Evolutionary conservation across 2,113 vertebrate genomes (phyloP).

Genomic region (Beaufortia kweichowensis): DNA sequence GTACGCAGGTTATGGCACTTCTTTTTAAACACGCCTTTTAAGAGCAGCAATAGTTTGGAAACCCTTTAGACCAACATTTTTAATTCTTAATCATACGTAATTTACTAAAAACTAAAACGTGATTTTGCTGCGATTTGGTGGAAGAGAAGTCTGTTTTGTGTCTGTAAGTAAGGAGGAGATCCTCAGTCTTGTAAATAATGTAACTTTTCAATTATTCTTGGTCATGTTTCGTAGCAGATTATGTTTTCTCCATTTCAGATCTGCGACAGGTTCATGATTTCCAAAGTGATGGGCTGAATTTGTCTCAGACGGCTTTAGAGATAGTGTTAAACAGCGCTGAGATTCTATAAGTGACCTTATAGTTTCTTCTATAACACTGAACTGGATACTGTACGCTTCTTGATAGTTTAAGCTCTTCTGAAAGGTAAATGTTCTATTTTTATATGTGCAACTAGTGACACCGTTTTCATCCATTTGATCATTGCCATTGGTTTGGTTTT

Average conservation of each 20-base stretch:
- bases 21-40: slow-evolving; percentile 30
- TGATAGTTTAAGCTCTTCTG: slow-evolving; percentile 61
- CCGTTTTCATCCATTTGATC: slow-evolving; percentile 48
- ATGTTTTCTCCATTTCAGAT: slow-evolving; percentile 39
- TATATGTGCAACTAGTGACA: slow-evolving; percentile 65
- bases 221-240: slow-evolving; percentile 22
- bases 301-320: slow-evolving; percentile 27
- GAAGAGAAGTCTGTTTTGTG: slow-evolving; percentile 18
- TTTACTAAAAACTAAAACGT: neutral
- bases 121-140: slow-evolving; percentile 22
- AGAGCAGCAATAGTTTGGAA: slow-evolving; percentile 44
- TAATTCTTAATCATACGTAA: slow-evolving; percentile 7
- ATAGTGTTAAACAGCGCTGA: slow-evolving; percentile 53
- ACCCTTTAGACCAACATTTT: slow-evolving; percentile 17
- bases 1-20: slow-evolving; percentile 34
- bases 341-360: slow-evolving; percentile 68
- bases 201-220: slow-evolving; percentile 38
- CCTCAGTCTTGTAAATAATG: slow-evolving; percentile 50
- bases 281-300: slow-evolving; percentile 12
- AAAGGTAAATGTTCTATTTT: slow-evolving; percentile 73
- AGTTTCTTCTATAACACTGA: slow-evolving; percentile 57
- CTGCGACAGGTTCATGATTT: slow-evolving; percentile 23
- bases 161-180: slow-evolving; percentile 5
- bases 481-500: slow-evolving; percentile 32
- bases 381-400: slow-evolving; percentile 61